Evolutionary conservation across 2,797 vertebrate genomes (phyloP).

Genomic region (Muscicapa striata): DNA sequence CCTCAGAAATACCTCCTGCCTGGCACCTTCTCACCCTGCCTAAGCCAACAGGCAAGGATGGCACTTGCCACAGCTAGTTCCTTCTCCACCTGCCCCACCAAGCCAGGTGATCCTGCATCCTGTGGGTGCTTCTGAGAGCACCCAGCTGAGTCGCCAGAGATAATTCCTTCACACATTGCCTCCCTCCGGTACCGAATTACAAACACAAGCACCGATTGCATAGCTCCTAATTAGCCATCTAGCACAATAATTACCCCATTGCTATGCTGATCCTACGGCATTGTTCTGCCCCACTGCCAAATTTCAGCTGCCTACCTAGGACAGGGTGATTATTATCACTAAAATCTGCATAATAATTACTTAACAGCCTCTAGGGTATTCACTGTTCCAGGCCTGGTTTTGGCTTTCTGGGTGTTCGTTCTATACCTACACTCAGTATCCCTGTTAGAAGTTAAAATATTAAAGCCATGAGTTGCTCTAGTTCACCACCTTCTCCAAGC

Average conservation of each 20-base stretch:
- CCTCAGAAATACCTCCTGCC: neutral
- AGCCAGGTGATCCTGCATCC: neutral
- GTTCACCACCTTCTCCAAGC: neutral
- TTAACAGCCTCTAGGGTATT: slow-evolving; percentile 12
- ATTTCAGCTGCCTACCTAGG: neutral
- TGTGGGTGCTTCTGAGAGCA: neutral
- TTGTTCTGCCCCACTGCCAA: slow-evolving; percentile 15
- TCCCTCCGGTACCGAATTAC: neutral
- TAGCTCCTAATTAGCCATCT: slow-evolving; percentile 26
- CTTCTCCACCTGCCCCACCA: neutral
- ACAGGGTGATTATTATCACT: neutral
- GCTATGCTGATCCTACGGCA: neutral
- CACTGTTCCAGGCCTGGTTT: neutral
- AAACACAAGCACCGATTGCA: neutral
- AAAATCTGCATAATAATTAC: slow-evolving; percentile 34
- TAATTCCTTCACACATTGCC: neutral
- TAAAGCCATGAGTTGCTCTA: neutral
- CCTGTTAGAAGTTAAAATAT: neutral
- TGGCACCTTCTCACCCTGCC: neutral
- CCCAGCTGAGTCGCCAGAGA: neutral
- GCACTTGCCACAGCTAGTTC: neutral
- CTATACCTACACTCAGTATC: neutral
- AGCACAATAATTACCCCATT: slow-evolving; percentile 16
- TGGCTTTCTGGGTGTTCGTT: neutral
- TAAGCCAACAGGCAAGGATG: neutral